Evolutionary conservation across 2,113 vertebrate genomes (phyloP), one percentile per base, ranked within the genome.

Genomic region (Tricholaema leucomelas): DNA sequence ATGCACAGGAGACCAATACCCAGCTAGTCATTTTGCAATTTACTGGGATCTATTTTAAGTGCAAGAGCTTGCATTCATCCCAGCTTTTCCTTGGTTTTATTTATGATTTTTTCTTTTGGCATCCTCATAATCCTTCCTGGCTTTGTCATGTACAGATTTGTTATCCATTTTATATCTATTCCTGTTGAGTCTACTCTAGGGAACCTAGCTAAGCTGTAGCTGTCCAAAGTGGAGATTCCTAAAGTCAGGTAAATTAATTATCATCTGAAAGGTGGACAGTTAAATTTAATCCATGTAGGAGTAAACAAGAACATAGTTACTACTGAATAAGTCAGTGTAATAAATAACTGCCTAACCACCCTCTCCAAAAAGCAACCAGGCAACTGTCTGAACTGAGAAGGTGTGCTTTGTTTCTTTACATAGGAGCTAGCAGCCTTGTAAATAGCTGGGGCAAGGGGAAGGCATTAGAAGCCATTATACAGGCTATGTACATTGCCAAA

Each of bases 131-230:
- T 24, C 15, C 33, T 76, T 79, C 9, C 42, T 56, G 67, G 8
- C 11, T 78, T 81, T 90, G 18, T 28, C 12, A 69, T 61, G 21
- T 79, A 10, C 31, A 54, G n/a, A 10, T 38, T 42, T 52, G 2
- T 77, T 66, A 48, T 4, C n/a, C 4, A 1, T 23, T 83, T 80
- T 50, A 1, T 48, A 33, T 72, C 20, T 61, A 3, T 82, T 78
- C 12, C 52, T 67, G 3, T 24, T 55, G 18, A 44, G 18, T 59
- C 0, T 12, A 60, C 0, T 40, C 40, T 40, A 0, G 14, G 36
- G 16, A 73, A 30, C 2, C 2, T 16, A 72, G 15, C 10, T 72
- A 27, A 79, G 55, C 44, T 30, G 23, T 4, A 50, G 28, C 40
- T 73, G 21, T 85, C n/a, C 30, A 30, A 81, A 59, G 4, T 36